Percentiles rank a stretch among this genome's conserved stretches.
Conservation (phyloP, 2,888 invertebrate genomes). For the Sepiola atlantica region DNA sequence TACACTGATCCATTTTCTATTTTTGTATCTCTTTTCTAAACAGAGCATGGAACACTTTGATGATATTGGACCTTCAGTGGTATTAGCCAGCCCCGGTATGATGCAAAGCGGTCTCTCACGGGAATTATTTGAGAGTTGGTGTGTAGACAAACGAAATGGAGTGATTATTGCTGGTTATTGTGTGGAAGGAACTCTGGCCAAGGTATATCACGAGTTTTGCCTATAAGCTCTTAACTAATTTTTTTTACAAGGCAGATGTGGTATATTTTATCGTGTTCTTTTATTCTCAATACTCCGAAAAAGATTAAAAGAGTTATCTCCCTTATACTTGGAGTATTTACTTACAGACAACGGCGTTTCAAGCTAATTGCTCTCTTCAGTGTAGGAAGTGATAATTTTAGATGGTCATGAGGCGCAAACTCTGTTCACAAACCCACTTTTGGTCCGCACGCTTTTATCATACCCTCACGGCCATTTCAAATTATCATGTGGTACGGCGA, state of each 20-base stretch:
- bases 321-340: no score
- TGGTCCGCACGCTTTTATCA: no score
- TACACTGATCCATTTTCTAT: no score
- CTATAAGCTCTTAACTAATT: not conserved
- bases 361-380: no score
- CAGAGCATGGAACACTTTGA: conserved; percentile 99
- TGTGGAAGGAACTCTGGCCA: conserved; percentile 79
- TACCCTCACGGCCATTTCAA: no score
- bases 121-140: conserved; percentile 99
- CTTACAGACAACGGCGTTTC: no score
- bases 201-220: conserved; percentile 70
- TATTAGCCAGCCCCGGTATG: conserved; percentile 99
- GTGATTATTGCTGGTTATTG: conserved; percentile 95
- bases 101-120: conserved; percentile 98
- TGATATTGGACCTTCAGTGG: conserved; percentile 99
- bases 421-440: no score
- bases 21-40: conserved; percentile 50
- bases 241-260: no score
- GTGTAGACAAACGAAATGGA: conserved; percentile 97
- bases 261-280: not conserved
- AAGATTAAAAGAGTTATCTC: no score
- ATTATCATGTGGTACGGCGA: no score
- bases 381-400: no score
- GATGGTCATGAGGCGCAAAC: no score
- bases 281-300: not conserved